Percentiles rank a stretch among this genome's conserved stretches.
Evolutionary conservation across 2,113 vertebrate species (phyloP).

Genomic region (Crotalus tigris): DNA sequence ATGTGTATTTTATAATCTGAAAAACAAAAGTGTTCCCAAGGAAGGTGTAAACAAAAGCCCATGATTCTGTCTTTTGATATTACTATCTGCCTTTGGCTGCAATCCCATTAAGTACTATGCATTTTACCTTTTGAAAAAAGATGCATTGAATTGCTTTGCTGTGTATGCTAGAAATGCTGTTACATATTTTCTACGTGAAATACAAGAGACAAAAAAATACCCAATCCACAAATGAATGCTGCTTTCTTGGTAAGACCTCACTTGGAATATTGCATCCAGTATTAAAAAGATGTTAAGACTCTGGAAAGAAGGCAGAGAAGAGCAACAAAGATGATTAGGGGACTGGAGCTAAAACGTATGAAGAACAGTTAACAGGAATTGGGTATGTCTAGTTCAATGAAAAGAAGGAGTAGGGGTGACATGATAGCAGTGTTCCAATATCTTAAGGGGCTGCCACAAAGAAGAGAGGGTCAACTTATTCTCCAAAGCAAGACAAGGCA

Average conservation of each 20-base stretch:
- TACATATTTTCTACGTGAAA: not conserved
- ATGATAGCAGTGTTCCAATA: too few relatives aligned
- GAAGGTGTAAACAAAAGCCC: not conserved
- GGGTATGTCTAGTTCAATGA: not conserved
- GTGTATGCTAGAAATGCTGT: not conserved
- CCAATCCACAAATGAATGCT: not conserved
- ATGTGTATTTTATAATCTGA: not conserved
- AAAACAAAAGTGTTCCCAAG: not conserved
- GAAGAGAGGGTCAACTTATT: too few relatives aligned
- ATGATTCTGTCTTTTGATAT: not conserved
- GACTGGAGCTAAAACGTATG: not conserved
- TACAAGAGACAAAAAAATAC: not conserved
- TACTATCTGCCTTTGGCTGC: not conserved
- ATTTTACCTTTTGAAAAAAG: not conserved
- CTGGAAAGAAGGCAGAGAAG: not conserved
- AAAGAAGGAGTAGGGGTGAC: not conserved
- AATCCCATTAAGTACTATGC: not conserved
- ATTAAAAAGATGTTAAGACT: not conserved
- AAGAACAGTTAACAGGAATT: not conserved
- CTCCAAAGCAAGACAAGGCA: too few relatives aligned
- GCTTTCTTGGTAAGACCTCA: not conserved
- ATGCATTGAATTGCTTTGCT: not conserved
- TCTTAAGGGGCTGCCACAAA: too few relatives aligned
- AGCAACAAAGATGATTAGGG: not conserved
- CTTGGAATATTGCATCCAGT: not conserved